Conservation (phyloP, 2,113 vertebrate species). For the Cynoglossus semilaevis region DNA sequence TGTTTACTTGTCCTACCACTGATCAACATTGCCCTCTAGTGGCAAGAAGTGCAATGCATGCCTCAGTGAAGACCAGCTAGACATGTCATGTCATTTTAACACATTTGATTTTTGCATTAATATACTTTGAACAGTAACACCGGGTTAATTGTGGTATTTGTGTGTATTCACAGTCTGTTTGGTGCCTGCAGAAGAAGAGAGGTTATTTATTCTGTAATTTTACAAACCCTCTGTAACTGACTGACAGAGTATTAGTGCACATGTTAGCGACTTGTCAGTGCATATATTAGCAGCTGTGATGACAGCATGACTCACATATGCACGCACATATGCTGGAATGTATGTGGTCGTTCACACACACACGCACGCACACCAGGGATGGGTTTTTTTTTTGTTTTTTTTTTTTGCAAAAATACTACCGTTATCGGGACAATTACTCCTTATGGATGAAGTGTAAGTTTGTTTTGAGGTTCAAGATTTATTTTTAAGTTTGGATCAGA, state of each 20-base stretch:
- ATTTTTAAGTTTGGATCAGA: no score
- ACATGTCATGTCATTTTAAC: no score
- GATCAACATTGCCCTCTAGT: constrained; percentile 26
- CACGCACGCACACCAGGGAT: constrained; percentile 8
- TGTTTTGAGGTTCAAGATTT: no score
- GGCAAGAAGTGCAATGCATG: background rate
- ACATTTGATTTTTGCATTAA: no score
- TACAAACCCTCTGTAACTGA: background rate
- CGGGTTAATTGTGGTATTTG: no score
- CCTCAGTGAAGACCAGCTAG: background rate
- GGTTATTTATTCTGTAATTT: background rate
- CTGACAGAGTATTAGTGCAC: constrained; percentile 7
- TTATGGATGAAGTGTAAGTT: no score
- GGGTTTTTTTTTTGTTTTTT: background rate
- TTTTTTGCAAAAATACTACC: no score
- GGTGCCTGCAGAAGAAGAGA: background rate
- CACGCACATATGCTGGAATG: background rate
- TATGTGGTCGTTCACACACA: constrained; percentile 3
- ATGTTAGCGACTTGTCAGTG: constrained; percentile 21
- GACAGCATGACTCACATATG: constrained; percentile 3
- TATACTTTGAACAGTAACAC: no score
- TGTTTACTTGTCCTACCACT: background rate
- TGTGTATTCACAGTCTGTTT: background rate
- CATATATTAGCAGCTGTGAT: constrained; percentile 30
- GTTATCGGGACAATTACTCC: no score